Percentiles rank a stretch among this genome's conserved stretches.
Conservation (phyloP, 2,113 vertebrate genomes). For the Thunnus maccoyii region DNA sequence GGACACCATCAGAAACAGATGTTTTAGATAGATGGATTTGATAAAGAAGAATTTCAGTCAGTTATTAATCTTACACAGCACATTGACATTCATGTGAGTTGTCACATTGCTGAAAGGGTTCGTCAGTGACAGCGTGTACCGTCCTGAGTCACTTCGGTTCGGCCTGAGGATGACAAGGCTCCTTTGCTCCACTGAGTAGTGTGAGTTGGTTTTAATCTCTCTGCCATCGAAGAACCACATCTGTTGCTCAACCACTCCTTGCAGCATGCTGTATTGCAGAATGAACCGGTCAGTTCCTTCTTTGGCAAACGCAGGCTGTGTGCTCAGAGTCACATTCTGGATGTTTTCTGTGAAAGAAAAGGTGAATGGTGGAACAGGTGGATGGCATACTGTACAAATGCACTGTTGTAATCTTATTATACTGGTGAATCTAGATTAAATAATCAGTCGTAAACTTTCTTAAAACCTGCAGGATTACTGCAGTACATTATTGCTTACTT, state of each 20-base stretch:
- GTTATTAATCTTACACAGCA: constrained; percentile 76
- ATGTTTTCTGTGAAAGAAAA: constrained; percentile 69
- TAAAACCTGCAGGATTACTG: not conserved
- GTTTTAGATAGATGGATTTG: not conserved
- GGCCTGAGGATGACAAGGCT: constrained; percentile 68
- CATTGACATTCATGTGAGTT: constrained; percentile 38
- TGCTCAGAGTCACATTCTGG: constrained; percentile 53
- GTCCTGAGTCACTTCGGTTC: constrained; percentile 69
- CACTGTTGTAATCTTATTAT: not conserved
- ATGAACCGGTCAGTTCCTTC: constrained; percentile 68
- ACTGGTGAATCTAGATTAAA: not conserved
- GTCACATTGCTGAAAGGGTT: constrained; percentile 79
- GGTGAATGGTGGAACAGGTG: not conserved
- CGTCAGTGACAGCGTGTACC: constrained; percentile 66
- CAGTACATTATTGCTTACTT: not conserved
- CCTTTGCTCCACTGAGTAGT: constrained; percentile 48
- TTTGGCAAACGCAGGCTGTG: not conserved
- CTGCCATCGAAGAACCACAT: constrained; percentile 72
- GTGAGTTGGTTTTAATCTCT: constrained; percentile 53
- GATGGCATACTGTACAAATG: not conserved
- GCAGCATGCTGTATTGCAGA: constrained; percentile 63
- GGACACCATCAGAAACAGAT: not conserved
- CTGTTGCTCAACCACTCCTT: constrained; percentile 63
- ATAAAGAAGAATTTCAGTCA: not conserved
- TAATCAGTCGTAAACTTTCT: not conserved